Evolutionary conservation across 37 sponge, comb jelly and placozoan species (phyloP).

Genomic region (Chondrilla cf. caribensis): DNA sequence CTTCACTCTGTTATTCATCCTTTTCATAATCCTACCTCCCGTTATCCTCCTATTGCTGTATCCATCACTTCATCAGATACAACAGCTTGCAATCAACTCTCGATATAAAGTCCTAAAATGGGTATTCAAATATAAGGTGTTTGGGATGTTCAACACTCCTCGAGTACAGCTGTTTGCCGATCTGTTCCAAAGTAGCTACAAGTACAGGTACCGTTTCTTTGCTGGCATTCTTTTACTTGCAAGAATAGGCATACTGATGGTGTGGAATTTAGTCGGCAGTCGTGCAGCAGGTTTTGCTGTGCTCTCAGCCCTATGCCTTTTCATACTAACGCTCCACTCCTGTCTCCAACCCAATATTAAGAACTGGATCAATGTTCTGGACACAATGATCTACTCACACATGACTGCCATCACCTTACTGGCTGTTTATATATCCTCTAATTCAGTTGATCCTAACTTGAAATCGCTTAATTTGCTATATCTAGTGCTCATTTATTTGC

Average conservation of each 20-base stretch:
- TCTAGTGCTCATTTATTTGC: not conserved
- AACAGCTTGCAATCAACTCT: not conserved
- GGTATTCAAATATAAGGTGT: not conserved
- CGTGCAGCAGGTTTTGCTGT: not conserved
- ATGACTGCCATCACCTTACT: not conserved
- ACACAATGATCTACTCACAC: slow-evolving; percentile 1
- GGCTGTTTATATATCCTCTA: not conserved
- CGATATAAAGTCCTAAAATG: not conserved
- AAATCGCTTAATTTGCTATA: not conserved
- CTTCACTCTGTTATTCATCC: not conserved
- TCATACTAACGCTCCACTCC: not conserved
- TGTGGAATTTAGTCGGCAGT: not conserved
- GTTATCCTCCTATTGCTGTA: not conserved
- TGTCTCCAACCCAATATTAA: not conserved
- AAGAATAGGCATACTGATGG: not conserved
- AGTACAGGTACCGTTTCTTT: slow-evolving; percentile 4
- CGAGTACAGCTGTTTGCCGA: slow-evolving; percentile 7
- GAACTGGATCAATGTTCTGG: slow-evolving; percentile 1
- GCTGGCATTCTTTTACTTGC: not conserved
- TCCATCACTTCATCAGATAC: slow-evolving; percentile 6
- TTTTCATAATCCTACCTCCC: slow-evolving; percentile 4
- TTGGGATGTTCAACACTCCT: not conserved
- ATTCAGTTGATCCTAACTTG: not conserved
- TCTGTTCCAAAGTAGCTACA: slow-evolving; percentile 18
- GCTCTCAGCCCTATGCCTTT: not conserved